Conservation (phyloP, 2,797 vertebrate genomes). For the Lacerta bilineata region DNA sequence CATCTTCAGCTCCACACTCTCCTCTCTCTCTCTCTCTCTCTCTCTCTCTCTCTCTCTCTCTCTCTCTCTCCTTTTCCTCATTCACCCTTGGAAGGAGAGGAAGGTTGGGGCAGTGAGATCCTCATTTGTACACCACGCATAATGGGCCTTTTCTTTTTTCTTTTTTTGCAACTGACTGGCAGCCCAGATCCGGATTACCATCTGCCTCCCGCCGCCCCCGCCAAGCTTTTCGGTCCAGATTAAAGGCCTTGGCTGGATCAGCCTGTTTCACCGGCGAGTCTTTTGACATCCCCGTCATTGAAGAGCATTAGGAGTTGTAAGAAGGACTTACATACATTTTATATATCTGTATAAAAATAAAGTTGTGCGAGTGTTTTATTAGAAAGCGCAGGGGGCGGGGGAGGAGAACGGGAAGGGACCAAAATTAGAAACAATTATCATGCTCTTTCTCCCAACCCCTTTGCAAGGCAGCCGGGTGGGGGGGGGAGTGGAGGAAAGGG, state of each 20-base stretch:
- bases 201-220: background rate
- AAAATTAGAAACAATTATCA: background rate
- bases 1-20: too few species aligned
- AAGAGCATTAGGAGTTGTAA: constrained; percentile 21
- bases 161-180: background rate
- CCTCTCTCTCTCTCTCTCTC: too few species aligned
- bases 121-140: background rate
- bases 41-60: too few species aligned
- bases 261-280: background rate
- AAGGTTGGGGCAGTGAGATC: background rate
- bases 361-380: background rate
- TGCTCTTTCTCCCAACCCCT: background rate
- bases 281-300: constrained; percentile 4
- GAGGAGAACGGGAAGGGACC: background rate
- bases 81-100: background rate
- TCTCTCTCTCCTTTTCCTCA: too few species aligned
- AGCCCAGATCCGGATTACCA: constrained; percentile 7
- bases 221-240: background rate
- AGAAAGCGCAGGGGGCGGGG: background rate
- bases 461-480: background rate
- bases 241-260: constrained; percentile 11
- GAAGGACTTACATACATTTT: constrained; percentile 8
- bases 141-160: background rate
- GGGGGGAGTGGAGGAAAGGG: too few species aligned
- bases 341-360: constrained; percentile 17